phyloP scores from a whole-genome alignment of 1,140 invertebrate species.

The Scaptomyza hsui region DNA sequence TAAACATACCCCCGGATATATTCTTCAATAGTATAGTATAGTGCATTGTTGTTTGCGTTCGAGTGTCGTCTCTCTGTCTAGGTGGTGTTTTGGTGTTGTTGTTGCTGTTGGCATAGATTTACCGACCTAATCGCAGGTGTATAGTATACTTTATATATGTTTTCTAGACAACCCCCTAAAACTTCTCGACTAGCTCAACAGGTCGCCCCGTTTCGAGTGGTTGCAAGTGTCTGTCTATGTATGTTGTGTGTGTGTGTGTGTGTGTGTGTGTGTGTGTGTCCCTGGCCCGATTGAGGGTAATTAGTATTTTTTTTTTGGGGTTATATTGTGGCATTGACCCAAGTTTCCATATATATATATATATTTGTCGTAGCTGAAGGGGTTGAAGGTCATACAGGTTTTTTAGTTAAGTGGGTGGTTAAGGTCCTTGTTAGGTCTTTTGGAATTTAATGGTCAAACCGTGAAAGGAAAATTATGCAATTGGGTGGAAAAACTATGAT shows the following conservation, averaged over 20 bases:
- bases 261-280: slow-evolving; percentile 20
- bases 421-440: background rate
- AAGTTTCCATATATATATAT: slow-evolving; percentile 15
- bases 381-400: slow-evolving; percentile 43
- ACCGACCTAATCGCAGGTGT: slow-evolving; percentile 64
- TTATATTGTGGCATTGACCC: slow-evolving; percentile 49
- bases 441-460: slow-evolving; percentile 17
- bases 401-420: background rate
- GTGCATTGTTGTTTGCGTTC: slow-evolving; percentile 40
- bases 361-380: background rate
- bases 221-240: slow-evolving; percentile 26
- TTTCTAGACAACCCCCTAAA: slow-evolving; percentile 55
- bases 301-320: slow-evolving; percentile 43
- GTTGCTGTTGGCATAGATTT: slow-evolving; percentile 55
- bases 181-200: slow-evolving; percentile 65
- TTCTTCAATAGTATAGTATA: slow-evolving; percentile 9
- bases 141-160: slow-evolving; percentile 22
- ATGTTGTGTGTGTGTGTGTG: slow-evolving; percentile 18
- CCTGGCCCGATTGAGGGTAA: slow-evolving; percentile 49
- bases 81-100: slow-evolving; percentile 55
- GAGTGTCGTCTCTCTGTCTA: slow-evolving; percentile 47
- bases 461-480: background rate
- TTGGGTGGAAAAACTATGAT: background rate
- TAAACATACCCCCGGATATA: slow-evolving; percentile 71
- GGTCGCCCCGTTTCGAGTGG: slow-evolving; percentile 51